phyloP scores from a whole-genome alignment of 1,140 invertebrate genomes.

The Adelges cooleyi region DNA sequence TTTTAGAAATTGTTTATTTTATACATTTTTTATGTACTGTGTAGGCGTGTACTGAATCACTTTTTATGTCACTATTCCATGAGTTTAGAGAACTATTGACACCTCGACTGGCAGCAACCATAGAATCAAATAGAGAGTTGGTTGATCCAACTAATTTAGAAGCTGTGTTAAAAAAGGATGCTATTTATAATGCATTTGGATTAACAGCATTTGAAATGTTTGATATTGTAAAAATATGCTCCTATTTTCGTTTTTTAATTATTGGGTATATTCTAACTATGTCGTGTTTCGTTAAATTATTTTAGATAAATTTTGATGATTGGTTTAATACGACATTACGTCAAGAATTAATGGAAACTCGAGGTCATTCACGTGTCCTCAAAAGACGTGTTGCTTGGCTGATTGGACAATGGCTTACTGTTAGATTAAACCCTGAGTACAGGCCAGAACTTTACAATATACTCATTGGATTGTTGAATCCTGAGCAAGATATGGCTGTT shows the following conservation, averaged over 20 bases:
- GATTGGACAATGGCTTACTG: constrained; percentile 71
- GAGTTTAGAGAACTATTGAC: constrained; percentile 59
- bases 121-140: constrained; percentile 49
- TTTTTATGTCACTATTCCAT: constrained; percentile 74
- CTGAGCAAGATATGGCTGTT: constrained; percentile 33
- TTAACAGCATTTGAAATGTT: constrained; percentile 82
- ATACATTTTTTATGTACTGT: constrained; percentile 35
- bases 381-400: constrained; percentile 78
- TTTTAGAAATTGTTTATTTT: not conserved
- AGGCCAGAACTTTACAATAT: constrained; percentile 70
- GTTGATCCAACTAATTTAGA: constrained; percentile 56
- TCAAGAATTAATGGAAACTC: constrained; percentile 67
- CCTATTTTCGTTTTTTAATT: too few species aligned
- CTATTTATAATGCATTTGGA: constrained; percentile 88
- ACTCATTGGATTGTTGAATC: constrained; percentile 56
- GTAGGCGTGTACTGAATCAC: constrained; percentile 72
- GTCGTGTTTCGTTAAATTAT: constrained; percentile 16
- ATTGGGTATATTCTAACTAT: not conserved
- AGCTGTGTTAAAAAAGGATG: constrained; percentile 76
- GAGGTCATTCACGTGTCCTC: constrained; percentile 77
- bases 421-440: constrained; percentile 68
- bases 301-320: constrained; percentile 74
- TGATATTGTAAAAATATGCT: constrained; percentile 56
- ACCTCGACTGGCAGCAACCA: constrained; percentile 60
- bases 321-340: constrained; percentile 79